Evolutionary conservation across 2,888 invertebrate genomes (phyloP), one percentile per base, ranked within the genome.

Genomic region (Mythimna pallens): DNA sequence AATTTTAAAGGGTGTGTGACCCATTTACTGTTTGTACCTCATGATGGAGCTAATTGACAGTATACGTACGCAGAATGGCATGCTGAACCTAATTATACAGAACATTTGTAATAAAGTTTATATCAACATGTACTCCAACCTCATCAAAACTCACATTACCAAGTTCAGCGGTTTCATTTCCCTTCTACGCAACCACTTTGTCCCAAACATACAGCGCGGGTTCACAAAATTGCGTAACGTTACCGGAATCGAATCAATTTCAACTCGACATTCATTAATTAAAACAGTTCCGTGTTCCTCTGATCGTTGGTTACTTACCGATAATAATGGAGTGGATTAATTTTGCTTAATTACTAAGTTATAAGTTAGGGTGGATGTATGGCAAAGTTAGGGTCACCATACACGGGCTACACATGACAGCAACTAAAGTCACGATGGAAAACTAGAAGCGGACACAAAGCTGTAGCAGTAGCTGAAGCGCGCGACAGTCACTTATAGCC

Each of bases 211-310:
- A 76, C 57, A 55, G 58, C 52, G 43, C 59, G 58, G 54, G 66
- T 20, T 52, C 79, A 62, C 87, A 85, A 87, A 92, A 91, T 90
- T 89, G 87, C 90, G 88, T 87, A 84, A 85, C 89, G 87, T 90
- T 89, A 90, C 86, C 86, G 84, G 87, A 88, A 90, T 90, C 89
- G 88, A 91, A 92, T 92, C 89, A 91, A 92, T 92, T 92, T 89
- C 70, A 74, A 86, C 84, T 86, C 89, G 86, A 85, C 88, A 88
- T 86, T 89, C 87, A 89, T 91, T 92, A 90, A 92, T 93, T 92
- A 91, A 91, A 91, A 88, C 88, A 85, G 84, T 90, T 89, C 85
- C 81, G 76, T 75, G 76, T 79, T 79, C 83, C 82, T 74, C 62
- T 72, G 73, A 79, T 79, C 81, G 74, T 85, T 90, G 90, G 91